Percentiles rank a stretch among this genome's conserved stretches.
Conservation (phyloP, 2,113 vertebrate genomes). For the Ailuropoda melanoleuca region DNA sequence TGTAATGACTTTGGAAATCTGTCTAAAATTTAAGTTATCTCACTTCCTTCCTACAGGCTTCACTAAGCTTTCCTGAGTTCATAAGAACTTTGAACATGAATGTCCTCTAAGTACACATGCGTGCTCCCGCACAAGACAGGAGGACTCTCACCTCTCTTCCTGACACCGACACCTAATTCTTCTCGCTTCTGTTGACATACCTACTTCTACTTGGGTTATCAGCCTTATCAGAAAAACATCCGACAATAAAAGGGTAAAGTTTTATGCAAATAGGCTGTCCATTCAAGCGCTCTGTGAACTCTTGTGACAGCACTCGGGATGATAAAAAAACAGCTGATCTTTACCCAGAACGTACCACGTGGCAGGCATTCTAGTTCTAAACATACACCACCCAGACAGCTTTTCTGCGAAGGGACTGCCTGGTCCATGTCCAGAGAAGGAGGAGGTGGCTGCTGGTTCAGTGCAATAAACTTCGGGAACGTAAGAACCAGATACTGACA, state of each 20-base stretch:
- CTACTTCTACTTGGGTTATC: constrained; percentile 18
- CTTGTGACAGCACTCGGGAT: background rate
- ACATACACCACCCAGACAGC: background rate
- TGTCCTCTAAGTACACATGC: background rate
- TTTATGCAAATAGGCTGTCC: background rate
- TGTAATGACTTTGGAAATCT: background rate
- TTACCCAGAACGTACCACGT: background rate
- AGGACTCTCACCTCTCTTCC: background rate
- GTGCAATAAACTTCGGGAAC: background rate
- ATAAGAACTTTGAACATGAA: background rate
- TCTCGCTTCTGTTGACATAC: background rate
- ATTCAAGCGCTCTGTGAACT: background rate
- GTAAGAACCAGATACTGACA: background rate
- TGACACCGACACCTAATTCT: background rate
- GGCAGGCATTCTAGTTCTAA: background rate
- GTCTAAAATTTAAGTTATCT: background rate
- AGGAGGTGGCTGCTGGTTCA: background rate
- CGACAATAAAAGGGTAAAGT: background rate
- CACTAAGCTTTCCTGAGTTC: background rate
- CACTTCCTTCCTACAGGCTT: background rate
- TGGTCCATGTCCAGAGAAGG: background rate
- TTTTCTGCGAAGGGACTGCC: background rate
- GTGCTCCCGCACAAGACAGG: background rate
- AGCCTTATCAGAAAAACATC: constrained; percentile 20
- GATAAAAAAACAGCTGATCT: background rate